These are phyloP conservation scores for Channallabes apus DNA, from an alignment of 2,797 vertebrate species.

Conservation along the genomic window DNA sequence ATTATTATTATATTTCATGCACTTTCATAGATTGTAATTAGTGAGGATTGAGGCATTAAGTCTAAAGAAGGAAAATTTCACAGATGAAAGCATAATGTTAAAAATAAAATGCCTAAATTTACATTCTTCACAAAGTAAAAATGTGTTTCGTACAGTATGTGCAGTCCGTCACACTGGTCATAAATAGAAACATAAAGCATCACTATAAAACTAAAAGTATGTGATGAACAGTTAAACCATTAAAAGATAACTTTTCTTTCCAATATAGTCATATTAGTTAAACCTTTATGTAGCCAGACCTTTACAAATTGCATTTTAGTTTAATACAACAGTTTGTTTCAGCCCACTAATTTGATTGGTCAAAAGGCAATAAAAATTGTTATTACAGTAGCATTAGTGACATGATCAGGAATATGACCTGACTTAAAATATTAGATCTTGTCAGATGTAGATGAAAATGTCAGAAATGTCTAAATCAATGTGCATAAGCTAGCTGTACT, in stretches of 20 bases:
- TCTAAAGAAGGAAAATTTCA: too few species aligned
- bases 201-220: neutral
- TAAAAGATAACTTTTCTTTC: neutral
- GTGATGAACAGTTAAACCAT: neutral
- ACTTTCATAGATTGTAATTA: too few species aligned
- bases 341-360: neutral
- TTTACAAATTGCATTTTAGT: neutral
- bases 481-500: neutral
- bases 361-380: neutral
- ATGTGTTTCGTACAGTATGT: neutral
- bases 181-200: neutral
- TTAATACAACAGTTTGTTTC: neutral
- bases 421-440: neutral
- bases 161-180: neutral
- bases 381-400: neutral
- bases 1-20: too few species aligned
- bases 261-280: neutral
- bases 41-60: too few species aligned
- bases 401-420: neutral
- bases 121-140: neutral
- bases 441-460: neutral
- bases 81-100: too few species aligned
- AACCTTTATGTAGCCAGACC: neutral
- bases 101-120: too few species aligned
- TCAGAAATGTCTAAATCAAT: neutral